Base-by-base conservation (phyloP, 2,113 vertebrate genomes). In the Eira barbara region DNA sequence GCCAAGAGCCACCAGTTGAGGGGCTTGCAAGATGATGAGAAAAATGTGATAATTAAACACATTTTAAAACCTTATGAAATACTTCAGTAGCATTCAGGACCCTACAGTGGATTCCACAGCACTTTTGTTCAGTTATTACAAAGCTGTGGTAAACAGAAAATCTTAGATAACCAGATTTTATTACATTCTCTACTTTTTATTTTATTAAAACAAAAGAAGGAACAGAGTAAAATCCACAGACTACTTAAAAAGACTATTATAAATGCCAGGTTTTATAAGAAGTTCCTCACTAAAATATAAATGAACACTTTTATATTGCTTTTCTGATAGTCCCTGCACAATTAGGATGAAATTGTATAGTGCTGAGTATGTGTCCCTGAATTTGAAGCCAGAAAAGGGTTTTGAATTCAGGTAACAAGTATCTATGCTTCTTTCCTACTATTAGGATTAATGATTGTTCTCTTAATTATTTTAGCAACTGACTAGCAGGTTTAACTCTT, bases 361-460 rank as follows among this genome's bases (percentile, higher is more conserved):
- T 39, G 18, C 34, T 57, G 59, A 65, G 1, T 85, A 57, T 20
- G 23, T 59, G 17, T 92, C 39, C 2, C 42, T 67, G 84, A 69
- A 39, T 79, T 20, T 61, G 57, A 73, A 57, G 11, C 18, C 45
- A 80, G 27, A 47, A 83, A 95, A 93, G 91, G 31, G 7, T 79
- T 78, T 61, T 90, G 29, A 80, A 88, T 83, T 89, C n/a, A 89
- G 79, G 63, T 52, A 47, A 23, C 36, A 78, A 89, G 7, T 69
- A 69, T 0, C 31, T 57, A 86, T 36, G 25, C 23, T 52, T 91
- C 82, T 90, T 97, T 95, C 36, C 15, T 61, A 21, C n/a, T 93
- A 84, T 94, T 73, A 97, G 59, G 87, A 52, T 89, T 86, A 84
- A 57, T 71, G 42, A 83, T 78, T 90, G 61, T 91, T 94, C 52